phyloP scores from a whole-genome alignment of 2,113 vertebrate genomes.

The Manacus vitellinus region DNA sequence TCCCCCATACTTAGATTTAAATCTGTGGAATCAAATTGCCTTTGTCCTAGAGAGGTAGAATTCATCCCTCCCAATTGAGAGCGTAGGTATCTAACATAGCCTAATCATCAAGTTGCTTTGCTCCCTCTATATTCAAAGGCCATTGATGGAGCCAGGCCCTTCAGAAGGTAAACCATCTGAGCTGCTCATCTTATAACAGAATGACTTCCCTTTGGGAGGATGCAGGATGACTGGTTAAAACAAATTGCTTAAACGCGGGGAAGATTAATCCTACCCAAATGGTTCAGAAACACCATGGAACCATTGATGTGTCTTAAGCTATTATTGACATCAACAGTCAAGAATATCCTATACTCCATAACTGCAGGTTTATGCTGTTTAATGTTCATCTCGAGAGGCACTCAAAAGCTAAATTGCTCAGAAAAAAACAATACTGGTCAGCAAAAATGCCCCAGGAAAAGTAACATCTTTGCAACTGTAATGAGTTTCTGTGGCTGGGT shows the following conservation, averaged over 20 bases:
- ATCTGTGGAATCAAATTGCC: neutral
- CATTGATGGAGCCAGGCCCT: neutral
- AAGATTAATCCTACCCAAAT: neutral
- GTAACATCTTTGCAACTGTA: neutral
- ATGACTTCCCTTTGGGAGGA: neutral
- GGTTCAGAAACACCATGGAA: neutral
- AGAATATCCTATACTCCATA: neutral
- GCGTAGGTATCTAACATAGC: neutral
- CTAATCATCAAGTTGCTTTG: neutral
- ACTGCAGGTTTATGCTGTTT: neutral
- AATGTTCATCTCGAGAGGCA: neutral
- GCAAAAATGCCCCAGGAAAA: neutral
- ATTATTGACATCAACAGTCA: neutral
- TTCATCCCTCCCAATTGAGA: neutral
- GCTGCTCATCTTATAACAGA: neutral
- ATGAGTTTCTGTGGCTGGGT: too few relatives aligned
- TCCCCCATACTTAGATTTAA: neutral
- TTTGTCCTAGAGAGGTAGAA: neutral
- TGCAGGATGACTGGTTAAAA: neutral
- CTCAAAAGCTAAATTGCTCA: neutral
- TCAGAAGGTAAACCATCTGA: neutral
- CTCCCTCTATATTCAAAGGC: neutral
- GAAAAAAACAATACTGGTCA: neutral
- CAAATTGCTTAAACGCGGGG: neutral
- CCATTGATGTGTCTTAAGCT: neutral